phyloP scores from a whole-genome alignment of 23 tunicate genomes.

The Styela clava region DNA sequence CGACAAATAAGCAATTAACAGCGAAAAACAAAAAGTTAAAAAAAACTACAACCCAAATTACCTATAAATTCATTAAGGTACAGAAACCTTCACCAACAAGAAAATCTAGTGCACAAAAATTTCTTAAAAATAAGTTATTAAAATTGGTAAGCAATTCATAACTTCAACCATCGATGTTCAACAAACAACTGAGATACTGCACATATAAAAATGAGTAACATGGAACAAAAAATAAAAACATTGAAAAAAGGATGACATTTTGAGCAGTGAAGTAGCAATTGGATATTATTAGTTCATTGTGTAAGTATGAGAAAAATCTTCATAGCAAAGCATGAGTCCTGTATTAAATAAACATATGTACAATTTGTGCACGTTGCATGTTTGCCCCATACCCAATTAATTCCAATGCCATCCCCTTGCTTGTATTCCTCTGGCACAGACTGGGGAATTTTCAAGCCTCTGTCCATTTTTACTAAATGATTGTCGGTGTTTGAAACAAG shows the following conservation, averaged over 20 bases:
- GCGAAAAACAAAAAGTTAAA: not conserved
- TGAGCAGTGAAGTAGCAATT: not conserved
- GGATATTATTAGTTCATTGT: no score
- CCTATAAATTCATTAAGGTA: not conserved
- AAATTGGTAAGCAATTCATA: no score
- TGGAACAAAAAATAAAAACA: not conserved
- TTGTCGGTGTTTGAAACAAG: not conserved
- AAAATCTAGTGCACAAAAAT: not conserved
- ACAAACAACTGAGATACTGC: not conserved
- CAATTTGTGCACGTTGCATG: not conserved
- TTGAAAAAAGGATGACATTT: not conserved
- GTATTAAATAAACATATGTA: not conserved
- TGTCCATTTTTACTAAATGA: not conserved
- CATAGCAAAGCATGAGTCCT: not conserved
- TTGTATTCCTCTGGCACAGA: constrained; percentile 35
- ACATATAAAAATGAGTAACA: not conserved
- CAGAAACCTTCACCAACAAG: not conserved
- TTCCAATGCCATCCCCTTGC: constrained; percentile 53
- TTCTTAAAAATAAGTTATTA: no score
- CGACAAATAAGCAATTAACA: not conserved
- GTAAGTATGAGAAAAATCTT: not conserved
- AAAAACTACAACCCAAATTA: not conserved
- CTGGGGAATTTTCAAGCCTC: not conserved
- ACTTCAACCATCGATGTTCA: not conserved
- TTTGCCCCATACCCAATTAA: not conserved